Evolutionary conservation across 2,797 vertebrate genomes (phyloP).

Genomic region (Danio aesculapii): DNA sequence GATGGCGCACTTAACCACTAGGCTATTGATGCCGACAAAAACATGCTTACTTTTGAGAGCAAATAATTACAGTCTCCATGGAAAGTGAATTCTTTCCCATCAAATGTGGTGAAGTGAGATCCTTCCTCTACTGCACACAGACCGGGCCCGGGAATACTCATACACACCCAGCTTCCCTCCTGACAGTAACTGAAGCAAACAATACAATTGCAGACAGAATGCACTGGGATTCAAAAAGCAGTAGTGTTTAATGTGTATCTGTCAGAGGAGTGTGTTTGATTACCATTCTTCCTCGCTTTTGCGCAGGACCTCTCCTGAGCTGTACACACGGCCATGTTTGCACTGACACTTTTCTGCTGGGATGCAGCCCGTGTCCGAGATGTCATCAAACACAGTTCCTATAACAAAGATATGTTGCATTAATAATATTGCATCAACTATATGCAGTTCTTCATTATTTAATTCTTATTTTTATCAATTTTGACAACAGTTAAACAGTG

Average conservation of each 20-base stretch:
- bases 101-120: conserved; percentile 91
- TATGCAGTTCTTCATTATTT: background rate
- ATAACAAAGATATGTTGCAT: conserved; percentile 29
- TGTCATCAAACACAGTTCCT: conserved; percentile 93
- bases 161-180: conserved; percentile 87
- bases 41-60: conserved; percentile 86
- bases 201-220: background rate
- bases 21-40: too few species aligned
- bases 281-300: conserved; percentile 87
- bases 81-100: conserved; percentile 90
- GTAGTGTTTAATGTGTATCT: background rate
- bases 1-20: too few species aligned
- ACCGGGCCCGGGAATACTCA: conserved; percentile 77
- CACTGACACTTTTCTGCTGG: conserved; percentile 84
- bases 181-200: conserved; percentile 82
- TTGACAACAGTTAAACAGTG: too few species aligned
- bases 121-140: conserved; percentile 89
- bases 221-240: background rate
- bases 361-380: conserved; percentile 84
- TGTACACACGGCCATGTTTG: conserved; percentile 76
- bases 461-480: too few species aligned
- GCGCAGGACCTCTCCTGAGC: conserved; percentile 76
- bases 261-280: background rate
- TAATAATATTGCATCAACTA: background rate
- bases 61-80: conserved; percentile 93